These are phyloP conservation scores for Bombus consobrinus DNA, from an alignment of 1,140 invertebrate genomes.

Conservation along the genomic window DNA sequence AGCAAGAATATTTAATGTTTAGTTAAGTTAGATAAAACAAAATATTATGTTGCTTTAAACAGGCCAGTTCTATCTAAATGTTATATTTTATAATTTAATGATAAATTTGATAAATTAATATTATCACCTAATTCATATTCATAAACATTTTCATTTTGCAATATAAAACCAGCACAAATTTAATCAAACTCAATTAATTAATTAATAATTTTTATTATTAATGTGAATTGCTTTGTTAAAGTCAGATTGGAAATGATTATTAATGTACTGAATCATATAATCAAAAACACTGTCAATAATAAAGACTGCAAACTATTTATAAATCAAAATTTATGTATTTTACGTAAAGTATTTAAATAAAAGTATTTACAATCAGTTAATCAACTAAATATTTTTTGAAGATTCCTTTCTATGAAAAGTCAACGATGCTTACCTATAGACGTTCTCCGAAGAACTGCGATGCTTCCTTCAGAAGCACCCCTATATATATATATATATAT, in stretches of 20 bases:
- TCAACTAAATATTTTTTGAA: neutral
- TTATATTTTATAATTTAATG: neutral
- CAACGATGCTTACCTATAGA: slow-evolving; percentile 73
- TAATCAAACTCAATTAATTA: no score
- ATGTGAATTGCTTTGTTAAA: neutral
- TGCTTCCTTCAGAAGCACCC: slow-evolving; percentile 70
- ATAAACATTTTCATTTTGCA: neutral
- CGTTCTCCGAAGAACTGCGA: slow-evolving; percentile 79
- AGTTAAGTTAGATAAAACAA: neutral
- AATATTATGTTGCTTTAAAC: neutral
- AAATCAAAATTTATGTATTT: neutral
- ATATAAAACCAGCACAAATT: neutral
- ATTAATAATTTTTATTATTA: neutral
- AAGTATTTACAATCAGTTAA: neutral
- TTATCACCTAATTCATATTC: neutral
- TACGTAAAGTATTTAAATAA: neutral
- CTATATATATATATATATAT: slow-evolving; percentile 83
- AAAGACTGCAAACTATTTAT: neutral
- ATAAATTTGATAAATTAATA: neutral
- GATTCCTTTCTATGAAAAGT: neutral
- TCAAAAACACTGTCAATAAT: neutral
- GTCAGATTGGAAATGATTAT: neutral
- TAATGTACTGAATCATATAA: neutral
- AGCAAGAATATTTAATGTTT: neutral
- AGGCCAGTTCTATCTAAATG: neutral